Conservation (phyloP, 1,140 invertebrate genomes). For the Sycophila sp. region DNA sequence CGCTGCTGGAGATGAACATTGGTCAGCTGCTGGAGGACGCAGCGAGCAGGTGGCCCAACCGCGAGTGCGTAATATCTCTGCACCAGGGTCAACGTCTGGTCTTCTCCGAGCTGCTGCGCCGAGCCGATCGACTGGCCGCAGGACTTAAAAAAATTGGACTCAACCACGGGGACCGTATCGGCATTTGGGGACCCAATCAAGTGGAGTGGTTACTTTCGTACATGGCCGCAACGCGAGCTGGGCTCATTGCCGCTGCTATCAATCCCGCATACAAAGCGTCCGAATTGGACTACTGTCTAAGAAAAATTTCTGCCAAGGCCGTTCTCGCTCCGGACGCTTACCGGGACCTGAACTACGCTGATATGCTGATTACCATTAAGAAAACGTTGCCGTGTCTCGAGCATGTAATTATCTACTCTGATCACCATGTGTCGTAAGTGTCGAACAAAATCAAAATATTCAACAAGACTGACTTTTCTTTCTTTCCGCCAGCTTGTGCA, state of each 20-base stretch:
- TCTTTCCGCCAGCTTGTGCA: too few relatives aligned
- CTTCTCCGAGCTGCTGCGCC: slow-evolving; percentile 71
- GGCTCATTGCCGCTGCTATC: slow-evolving; percentile 83
- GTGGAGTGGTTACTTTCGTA: slow-evolving; percentile 78
- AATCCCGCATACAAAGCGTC: slow-evolving; percentile 84
- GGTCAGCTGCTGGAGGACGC: slow-evolving; percentile 71
- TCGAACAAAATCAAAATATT: too few relatives aligned
- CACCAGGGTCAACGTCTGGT: slow-evolving; percentile 71
- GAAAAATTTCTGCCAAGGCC: slow-evolving; percentile 80
- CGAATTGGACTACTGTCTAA: slow-evolving; percentile 84
- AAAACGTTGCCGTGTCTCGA: slow-evolving; percentile 59
- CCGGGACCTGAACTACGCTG: slow-evolving; percentile 78
- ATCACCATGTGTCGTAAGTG: slow-evolving; percentile 68
- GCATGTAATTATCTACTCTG: slow-evolving; percentile 68
- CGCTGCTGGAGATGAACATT: slow-evolving; percentile 71
- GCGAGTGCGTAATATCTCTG: slow-evolving; percentile 70
- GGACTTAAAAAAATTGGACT: slow-evolving; percentile 83
- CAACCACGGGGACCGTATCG: slow-evolving; percentile 83
- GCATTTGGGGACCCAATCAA: slow-evolving; percentile 88
- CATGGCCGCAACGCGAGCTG: slow-evolving; percentile 82
- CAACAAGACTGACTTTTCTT: too few relatives aligned
- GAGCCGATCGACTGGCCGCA: slow-evolving; percentile 83
- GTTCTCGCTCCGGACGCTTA: slow-evolving; percentile 75
- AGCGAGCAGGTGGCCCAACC: slow-evolving; percentile 68
- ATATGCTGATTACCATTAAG: slow-evolving; percentile 68